These are phyloP conservation scores for Rhinella marina DNA, from an alignment of 2,797 vertebrate genomes.

Conservation along the genomic window DNA sequence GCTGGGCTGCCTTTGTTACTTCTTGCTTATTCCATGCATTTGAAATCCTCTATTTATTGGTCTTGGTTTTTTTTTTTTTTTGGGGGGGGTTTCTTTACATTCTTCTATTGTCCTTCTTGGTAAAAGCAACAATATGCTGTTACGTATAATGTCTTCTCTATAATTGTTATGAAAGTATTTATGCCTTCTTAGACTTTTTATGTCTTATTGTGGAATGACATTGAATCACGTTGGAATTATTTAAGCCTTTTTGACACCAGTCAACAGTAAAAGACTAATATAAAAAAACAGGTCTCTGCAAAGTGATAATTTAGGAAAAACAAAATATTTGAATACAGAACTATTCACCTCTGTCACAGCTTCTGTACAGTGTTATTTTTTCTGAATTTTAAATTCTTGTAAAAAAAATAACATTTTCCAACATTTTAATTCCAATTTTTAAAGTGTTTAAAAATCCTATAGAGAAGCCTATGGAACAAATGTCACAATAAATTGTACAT, in stretches of 20 bases:
- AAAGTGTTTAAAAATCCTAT: too few species aligned
- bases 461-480: too few species aligned
- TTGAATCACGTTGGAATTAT: background rate
- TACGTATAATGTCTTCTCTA: background rate
- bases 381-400: too few species aligned
- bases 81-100: background rate
- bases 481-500: too few species aligned
- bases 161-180: background rate
- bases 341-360: background rate
- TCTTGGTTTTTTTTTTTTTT: background rate
- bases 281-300: background rate
- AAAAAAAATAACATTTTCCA: too few species aligned
- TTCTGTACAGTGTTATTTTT: background rate
- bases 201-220: background rate
- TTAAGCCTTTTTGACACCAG: background rate
- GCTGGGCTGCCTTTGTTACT: constrained; percentile 5
- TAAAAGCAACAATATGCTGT: background rate
- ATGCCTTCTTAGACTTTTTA: background rate
- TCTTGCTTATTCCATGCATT: background rate
- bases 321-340: background rate
- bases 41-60: background rate
- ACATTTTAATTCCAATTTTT: too few species aligned
- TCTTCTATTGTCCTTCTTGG: background rate
- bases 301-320: background rate
- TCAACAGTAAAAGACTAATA: background rate